These are phyloP conservation scores for Paraescarpia echinospica DNA, from an alignment of 1,140 invertebrate genomes.

Conservation along the genomic window DNA sequence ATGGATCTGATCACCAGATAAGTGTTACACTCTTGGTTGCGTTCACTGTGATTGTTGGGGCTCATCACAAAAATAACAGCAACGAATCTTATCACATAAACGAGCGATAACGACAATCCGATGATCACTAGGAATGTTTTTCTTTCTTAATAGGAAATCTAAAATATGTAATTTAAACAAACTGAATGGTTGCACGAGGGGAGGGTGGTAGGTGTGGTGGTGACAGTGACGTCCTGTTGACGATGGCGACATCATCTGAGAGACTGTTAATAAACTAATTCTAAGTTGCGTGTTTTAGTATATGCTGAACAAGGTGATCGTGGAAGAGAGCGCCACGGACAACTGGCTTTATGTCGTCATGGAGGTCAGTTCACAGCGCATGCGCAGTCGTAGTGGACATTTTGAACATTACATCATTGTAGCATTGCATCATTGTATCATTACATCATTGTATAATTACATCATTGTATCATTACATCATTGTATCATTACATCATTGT, in stretches of 20 bases:
- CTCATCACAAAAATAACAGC: not conserved
- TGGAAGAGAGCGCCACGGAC: conserved; percentile 39
- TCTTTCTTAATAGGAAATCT: not conserved
- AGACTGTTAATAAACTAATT: not conserved
- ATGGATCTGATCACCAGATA: too few relatives aligned
- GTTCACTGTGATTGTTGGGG: not conserved
- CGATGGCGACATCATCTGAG: too few relatives aligned
- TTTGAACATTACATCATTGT: not conserved
- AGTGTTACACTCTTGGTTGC: too few relatives aligned
- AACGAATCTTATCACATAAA: not conserved
- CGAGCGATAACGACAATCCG: not conserved
- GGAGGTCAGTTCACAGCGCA: conserved; percentile 36
- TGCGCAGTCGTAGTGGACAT: not conserved
- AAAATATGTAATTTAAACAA: not conserved
- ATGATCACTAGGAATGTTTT: not conserved
- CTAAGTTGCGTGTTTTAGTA: conserved; percentile 35
- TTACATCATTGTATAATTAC: not conserved
- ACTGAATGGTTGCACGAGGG: not conserved
- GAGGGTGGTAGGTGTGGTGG: too few relatives aligned
- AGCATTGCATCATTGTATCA: too few relatives aligned
- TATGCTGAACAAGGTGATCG: conserved; percentile 50
- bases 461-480: not conserved
- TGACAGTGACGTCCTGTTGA: not conserved
- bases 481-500: not conserved
- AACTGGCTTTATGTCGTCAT: conserved; percentile 52